Evolutionary conservation across 2,888 invertebrate genomes (phyloP), one percentile per base, ranked within the genome.

Genomic region (Molanna angustata): DNA sequence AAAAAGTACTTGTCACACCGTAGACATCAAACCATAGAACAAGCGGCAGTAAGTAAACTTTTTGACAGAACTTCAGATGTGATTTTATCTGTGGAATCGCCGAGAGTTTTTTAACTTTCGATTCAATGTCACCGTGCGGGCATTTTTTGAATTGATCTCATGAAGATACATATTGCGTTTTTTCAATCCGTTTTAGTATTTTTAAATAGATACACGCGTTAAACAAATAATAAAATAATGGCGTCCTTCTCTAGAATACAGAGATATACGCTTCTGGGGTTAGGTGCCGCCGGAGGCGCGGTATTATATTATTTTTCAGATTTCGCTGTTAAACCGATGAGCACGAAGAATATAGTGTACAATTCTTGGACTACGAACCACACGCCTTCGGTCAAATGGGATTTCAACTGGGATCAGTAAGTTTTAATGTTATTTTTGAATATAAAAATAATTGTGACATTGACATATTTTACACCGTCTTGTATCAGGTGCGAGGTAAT

Each of bases 371-470:
- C 87, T 1, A 83, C 84, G 4, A 82, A 82, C 69, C 80, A 76
- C 60, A 73, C 72, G 1, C 84, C 87, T 0, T 77, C 80, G 50
- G 75, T 85, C 0, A 81, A 83, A 65, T 94, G 94, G 94, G 88
- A 94, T 63, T 75, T 73, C 48, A 92, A 94, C 71, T 94, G 94
- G 94, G 94, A 94, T 69, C 86, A 83, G 87, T 88, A 77, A 80
- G 81, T 74, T 13, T n/a, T 7, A 7, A 13, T 17, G 40, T 11
- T 21, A 27, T 21, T 13, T 13, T 22, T 49, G 3, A 11, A 13
- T 2, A 27, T 27, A 27, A 27, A 27, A 7, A 27, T 27, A 7
- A 7, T 27, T 27, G 27, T 27, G 11, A 6, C 27, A 27, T 27
- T 11, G n/a, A n/a, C n/a, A n/a, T n/a, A n/a, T n/a, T n/a, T n/a